Conservation (phyloP, 2,888 invertebrate genomes). For the Steinernema carpocapsae region DNA sequence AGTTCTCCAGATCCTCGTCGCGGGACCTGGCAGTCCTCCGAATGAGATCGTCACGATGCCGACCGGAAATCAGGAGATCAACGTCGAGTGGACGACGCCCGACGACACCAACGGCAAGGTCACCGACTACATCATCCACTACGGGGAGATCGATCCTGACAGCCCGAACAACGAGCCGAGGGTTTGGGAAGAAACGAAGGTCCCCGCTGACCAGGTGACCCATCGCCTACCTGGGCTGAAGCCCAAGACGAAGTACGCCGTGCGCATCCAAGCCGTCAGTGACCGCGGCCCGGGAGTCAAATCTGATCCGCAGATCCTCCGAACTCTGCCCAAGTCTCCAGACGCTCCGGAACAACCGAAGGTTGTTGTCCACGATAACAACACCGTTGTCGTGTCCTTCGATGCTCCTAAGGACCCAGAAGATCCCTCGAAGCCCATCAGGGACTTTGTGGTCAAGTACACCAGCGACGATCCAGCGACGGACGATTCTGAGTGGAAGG, state of each 20-base stretch:
- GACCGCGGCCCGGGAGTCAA: conserved; percentile 66
- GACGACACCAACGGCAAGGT: conserved; percentile 67
- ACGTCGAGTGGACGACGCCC: conserved; percentile 67
- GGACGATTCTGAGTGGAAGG: conserved; percentile 67
- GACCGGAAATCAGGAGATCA: conserved; percentile 59
- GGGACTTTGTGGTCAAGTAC: conserved; percentile 64
- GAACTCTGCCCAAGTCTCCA: conserved; percentile 60
- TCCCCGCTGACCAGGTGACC: conserved; percentile 55
- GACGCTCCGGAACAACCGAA: conserved; percentile 44
- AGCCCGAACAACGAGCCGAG: conserved; percentile 50
- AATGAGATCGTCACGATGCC: conserved; percentile 65
- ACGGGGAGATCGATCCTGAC: conserved; percentile 54
- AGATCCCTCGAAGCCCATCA: conserved; percentile 57
- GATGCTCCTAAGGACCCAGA: conserved; percentile 62
- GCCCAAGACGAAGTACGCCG: conserved; percentile 63
- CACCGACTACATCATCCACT: conserved; percentile 62
- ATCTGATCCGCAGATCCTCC: conserved; percentile 58
- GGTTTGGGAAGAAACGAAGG: conserved; percentile 59
- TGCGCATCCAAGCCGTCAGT: conserved; percentile 64
- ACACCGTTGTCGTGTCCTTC: conserved; percentile 62
- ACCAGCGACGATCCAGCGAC: conserved; percentile 62
- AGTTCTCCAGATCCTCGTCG: conserved; percentile 55
- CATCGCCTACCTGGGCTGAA: conserved; percentile 56
- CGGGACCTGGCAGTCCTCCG: conserved; percentile 65
- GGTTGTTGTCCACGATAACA: conserved; percentile 62